A percentile compares a stretch with the other conserved stretches of the same genome.
Evolutionary conservation across 2,888 invertebrate species (phyloP).

Genomic region (Proisotoma minuta): DNA sequence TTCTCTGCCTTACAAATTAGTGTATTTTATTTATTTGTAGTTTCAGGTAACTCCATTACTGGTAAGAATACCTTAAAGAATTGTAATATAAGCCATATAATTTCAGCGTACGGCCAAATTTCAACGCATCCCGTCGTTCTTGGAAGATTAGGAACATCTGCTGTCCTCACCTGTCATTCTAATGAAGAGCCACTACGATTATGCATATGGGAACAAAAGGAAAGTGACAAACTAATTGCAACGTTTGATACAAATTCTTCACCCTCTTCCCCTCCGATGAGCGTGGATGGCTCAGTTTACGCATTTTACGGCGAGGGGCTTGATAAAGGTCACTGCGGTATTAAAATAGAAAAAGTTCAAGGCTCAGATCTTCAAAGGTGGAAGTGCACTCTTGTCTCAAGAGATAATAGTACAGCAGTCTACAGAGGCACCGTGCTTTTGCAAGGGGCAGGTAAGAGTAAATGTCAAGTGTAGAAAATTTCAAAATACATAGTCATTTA

Average conservation of each 20-base stretch:
- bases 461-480: background rate
- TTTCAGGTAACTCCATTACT: too few species aligned
- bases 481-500: too few species aligned
- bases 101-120: too few species aligned
- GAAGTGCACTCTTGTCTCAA: background rate
- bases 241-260: background rate
- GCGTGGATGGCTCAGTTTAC: background rate
- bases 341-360: background rate
- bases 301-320: background rate
- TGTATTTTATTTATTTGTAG: too few species aligned
- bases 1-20: too few species aligned
- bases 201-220: background rate
- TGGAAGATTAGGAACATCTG: background rate
- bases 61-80: too few species aligned
- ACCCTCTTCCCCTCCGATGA: background rate
- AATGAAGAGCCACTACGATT: background rate
- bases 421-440: background rate
- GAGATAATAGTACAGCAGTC: background rate
- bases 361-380: background rate
- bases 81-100: too few species aligned
- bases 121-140: background rate
- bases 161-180: background rate
- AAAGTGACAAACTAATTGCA: slow-evolving; percentile 3
- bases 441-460: background rate
- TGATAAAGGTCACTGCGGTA: background rate